phyloP scores from a whole-genome alignment of 2,888 invertebrate genomes.

The Lamellibrachia satsuma region DNA sequence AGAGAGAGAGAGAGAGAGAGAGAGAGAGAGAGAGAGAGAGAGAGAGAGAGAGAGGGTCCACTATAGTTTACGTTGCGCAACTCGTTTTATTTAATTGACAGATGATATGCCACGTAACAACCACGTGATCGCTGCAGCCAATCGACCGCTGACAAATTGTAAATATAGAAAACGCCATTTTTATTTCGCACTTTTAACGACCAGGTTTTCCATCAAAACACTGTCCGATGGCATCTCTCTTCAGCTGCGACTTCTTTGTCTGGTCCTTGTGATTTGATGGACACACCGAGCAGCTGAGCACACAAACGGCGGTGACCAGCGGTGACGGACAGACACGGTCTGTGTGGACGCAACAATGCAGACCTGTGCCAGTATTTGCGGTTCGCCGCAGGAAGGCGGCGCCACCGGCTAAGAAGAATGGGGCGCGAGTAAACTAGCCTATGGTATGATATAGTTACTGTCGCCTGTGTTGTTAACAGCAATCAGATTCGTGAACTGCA shows the following conservation, averaged over 20 bases:
- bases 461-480: not conserved
- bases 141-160: too few species aligned
- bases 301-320: not conserved
- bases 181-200: too few species aligned
- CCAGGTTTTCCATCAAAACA: too few species aligned
- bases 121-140: too few species aligned
- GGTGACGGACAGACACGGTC: not conserved
- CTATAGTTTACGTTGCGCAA: not conserved
- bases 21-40: not conserved
- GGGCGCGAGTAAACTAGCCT: not conserved
- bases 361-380: not conserved
- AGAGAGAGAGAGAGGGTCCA: not conserved
- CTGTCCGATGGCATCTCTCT: too few species aligned
- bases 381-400: not conserved
- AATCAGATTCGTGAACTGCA: not conserved
- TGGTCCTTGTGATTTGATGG: not conserved
- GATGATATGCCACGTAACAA: too few species aligned
- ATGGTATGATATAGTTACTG: constrained; percentile 6
- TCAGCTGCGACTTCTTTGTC: too few species aligned
- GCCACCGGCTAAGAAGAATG: not conserved
- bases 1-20: not conserved
- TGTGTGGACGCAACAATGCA: not conserved
- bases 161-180: too few species aligned
- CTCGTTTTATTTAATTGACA: too few species aligned
- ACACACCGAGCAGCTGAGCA: not conserved